Evolutionary conservation across 2,797 vertebrate species (phyloP), one percentile per base, ranked within the genome.

Genomic region (Karalla daura): DNA sequence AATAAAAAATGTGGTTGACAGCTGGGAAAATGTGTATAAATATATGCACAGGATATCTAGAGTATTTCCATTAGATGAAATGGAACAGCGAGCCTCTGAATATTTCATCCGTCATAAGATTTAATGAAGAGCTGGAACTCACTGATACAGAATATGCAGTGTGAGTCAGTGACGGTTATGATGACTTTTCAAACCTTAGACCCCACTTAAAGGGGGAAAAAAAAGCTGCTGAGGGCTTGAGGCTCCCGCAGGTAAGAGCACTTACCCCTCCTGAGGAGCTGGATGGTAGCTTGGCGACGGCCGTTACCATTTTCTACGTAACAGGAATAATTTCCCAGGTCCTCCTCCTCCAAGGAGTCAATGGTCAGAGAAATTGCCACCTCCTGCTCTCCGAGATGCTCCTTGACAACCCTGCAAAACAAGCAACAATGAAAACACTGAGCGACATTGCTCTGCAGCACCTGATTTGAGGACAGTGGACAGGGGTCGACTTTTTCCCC

Each of bases 271-370:
- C 95, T 96, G 88, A 95, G 95, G 62, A 99, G 94, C 84, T 98
- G 96, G 85, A 99, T 89, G 55, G 94, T 98, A 81, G 96, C 97
- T 17, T 98, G 96, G 17, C 95, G 93, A 63, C 96, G 95, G 35
- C 98, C 98, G 5, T 97, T 96, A 68, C 96, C 95, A 63, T 99
- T 99, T 90, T 99, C 98, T 2, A 98, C 98, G 2, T 98, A 98
- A 78, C 98, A 99, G 1, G 98, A 98, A 81, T 98, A 99, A 91
- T 99, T 99, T 61, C 97, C 98, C 68, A 99, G 90, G 88, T 99
- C 98, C 70, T 91, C 94, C 82, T 98, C 97, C 89, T 98, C 96
- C 24, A 99, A 92, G 21, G 95, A 95, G 81, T 96, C 96, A 74
- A 99, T 95, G 58, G 96, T 96, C 93, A 99, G 88, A 18, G 97